Evolutionary conservation across 2,888 invertebrate genomes (phyloP), one percentile per base, ranked within the genome.

Genomic region (Zelleria hepariella): DNA sequence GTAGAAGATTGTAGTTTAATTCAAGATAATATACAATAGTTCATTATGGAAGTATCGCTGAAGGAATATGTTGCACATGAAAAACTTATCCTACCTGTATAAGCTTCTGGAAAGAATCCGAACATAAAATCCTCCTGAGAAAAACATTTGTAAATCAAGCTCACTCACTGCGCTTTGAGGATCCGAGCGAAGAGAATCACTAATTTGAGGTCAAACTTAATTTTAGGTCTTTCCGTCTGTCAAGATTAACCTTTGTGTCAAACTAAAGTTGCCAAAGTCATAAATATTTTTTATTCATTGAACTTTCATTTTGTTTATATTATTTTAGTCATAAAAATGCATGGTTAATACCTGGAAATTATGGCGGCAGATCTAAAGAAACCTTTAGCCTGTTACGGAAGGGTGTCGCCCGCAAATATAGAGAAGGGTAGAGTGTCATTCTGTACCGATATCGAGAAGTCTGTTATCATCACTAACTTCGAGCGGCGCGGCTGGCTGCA

Each of bases 371-470:
- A 42, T 20, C 32, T 4, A 56, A 56, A 32, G 20, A 42, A 56
- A 21, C 20, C 42, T 7, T 20, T 23, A 21, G 32, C 32, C 8
- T 27, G 8, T 20, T 32, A 56, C 56, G 18, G 48, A 32, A 20
- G 55, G 5, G 32, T 26, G 21, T 55, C 55, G 5, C 55, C 55
- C 3, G 32, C 27, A 8, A 68, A 71, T 52, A 67, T 75, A 48
- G 91, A 91, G 70, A 86, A 83, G 69, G 86, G 88, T 67, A 90
- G 91, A 68, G 86, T 93, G 23, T 84, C 91, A 8, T 94, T 92
- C 77, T 95, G 94, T 71, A 95, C 95, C n/a, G 96, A 97, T 80
- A 91, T 97, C 72, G 98, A 98, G 73, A 98, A 97, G 80, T 97
- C 97, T 23, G 97, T 98, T 8, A 91, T 98, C 61, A 92, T 96